Conservation (phyloP, 2,797 vertebrate genomes). For the Avahi laniger region DNA sequence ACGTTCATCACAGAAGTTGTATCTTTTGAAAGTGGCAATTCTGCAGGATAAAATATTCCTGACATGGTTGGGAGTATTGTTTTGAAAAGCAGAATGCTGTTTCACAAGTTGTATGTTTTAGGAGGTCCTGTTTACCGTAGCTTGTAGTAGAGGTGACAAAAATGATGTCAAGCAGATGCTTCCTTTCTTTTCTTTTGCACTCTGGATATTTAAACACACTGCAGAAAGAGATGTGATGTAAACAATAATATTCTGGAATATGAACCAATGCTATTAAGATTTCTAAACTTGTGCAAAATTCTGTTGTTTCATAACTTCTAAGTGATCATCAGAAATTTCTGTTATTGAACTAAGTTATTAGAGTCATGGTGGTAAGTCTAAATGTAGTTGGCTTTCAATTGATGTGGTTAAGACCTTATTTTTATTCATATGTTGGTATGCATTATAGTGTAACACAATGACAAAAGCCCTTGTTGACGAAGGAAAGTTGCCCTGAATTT, state of each 20-base stretch:
- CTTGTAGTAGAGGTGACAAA: neutral
- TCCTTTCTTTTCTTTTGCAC: slow-evolving; percentile 39
- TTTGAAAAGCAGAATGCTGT: neutral
- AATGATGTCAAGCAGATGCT: slow-evolving; percentile 5
- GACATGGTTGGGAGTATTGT: neutral
- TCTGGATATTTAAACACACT: slow-evolving; percentile 18
- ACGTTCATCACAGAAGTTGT: neutral
- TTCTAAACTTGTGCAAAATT: neutral
- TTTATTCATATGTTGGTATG: neutral
- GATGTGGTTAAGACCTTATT: neutral
- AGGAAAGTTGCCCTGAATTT: neutral
- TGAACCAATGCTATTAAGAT: neutral
- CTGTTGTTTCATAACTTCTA: slow-evolving; percentile 1
- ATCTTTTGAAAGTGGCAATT: slow-evolving; percentile 20
- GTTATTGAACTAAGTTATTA: neutral
- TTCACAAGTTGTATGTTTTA: slow-evolving; percentile 45
- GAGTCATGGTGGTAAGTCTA: neutral
- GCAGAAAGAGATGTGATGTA: neutral
- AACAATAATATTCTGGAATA: slow-evolving; percentile 19
- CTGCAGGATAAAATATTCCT: slow-evolving; percentile 13
- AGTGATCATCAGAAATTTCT: neutral
- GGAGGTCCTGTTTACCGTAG: slow-evolving; percentile 23
- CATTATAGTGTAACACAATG: neutral
- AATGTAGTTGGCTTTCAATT: neutral
- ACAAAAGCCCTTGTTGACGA: neutral